phyloP scores from a whole-genome alignment of 2,797 vertebrate genomes.

The Notolepis coatsorum region DNA sequence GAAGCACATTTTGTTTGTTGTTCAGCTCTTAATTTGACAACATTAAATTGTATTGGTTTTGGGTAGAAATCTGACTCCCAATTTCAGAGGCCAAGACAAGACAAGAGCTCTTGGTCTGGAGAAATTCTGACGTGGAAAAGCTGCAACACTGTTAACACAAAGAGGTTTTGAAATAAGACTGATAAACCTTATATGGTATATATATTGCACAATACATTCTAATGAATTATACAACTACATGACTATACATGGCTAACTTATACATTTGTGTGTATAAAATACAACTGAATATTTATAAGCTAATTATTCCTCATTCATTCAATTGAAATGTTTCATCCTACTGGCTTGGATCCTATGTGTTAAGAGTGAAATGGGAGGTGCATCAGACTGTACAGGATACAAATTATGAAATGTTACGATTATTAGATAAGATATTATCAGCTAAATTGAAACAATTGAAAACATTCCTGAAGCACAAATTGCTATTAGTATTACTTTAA shows the following conservation, averaged over 20 bases:
- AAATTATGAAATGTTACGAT: constrained; percentile 4
- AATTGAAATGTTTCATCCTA: constrained; percentile 9
- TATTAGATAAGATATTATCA: constrained; percentile 20
- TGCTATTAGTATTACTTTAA: not conserved
- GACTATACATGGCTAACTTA: not conserved
- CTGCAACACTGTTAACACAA: too few species aligned
- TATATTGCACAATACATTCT: constrained; percentile 14
- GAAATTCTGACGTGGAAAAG: too few species aligned
- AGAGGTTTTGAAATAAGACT: not conserved
- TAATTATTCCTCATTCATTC: constrained; percentile 29
- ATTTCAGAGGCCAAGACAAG: not conserved
- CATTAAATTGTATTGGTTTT: constrained; percentile 37
- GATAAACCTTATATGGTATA: constrained; percentile 10
- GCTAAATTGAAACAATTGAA: constrained; percentile 1
- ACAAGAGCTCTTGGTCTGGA: constrained; percentile 14
- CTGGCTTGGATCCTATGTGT: not conserved
- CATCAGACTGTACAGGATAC: constrained; percentile 24
- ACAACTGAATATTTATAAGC: not conserved
- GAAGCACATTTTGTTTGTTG: not conserved
- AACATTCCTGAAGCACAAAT: constrained; percentile 27
- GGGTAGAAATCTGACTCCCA: constrained; percentile 25
- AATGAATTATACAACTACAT: constrained; percentile 27
- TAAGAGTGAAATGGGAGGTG: constrained; percentile 25
- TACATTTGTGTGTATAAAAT: constrained; percentile 21
- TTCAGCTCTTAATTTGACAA: constrained; percentile 37